Conservation (phyloP, 2,113 vertebrate genomes). For the Limnothrissa miodon region DNA sequence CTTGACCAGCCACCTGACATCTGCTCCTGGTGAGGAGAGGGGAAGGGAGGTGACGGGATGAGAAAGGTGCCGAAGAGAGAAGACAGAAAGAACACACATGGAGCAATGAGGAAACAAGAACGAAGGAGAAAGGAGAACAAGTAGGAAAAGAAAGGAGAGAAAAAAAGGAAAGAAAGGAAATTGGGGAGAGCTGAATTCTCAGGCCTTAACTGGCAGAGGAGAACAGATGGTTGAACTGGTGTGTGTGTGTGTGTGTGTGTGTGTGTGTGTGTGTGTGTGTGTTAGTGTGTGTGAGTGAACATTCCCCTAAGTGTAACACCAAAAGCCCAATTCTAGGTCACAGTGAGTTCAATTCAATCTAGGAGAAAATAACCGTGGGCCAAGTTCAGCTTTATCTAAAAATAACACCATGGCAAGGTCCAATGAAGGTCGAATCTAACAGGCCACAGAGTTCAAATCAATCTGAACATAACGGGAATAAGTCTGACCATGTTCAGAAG, state of each 20-base stretch:
- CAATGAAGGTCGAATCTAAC: neutral
- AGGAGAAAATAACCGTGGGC: neutral
- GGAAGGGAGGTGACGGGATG: too few relatives aligned
- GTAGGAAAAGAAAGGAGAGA: neutral
- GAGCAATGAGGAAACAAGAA: neutral
- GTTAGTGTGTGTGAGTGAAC: neutral
- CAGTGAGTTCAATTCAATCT: conserved; percentile 5
- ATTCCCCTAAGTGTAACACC: neutral
- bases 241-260: neutral
- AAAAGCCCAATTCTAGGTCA: neutral
- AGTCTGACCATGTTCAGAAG: neutral
- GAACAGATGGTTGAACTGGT: neutral
- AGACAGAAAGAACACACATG: neutral
- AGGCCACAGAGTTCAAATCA: neutral
- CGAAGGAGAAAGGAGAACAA: too few relatives aligned
- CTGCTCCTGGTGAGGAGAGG: neutral
- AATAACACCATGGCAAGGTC: neutral
- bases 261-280: neutral
- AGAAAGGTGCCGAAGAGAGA: neutral
- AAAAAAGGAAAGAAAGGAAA: neutral
- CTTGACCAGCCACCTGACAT: neutral
- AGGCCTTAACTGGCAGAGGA: neutral
- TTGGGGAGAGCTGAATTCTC: neutral
- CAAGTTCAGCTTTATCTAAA: conserved; percentile 5
- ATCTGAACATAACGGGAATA: neutral